Evolutionary conservation across 2,113 vertebrate genomes (phyloP).

Genomic region (Jaculus jaculus): DNA sequence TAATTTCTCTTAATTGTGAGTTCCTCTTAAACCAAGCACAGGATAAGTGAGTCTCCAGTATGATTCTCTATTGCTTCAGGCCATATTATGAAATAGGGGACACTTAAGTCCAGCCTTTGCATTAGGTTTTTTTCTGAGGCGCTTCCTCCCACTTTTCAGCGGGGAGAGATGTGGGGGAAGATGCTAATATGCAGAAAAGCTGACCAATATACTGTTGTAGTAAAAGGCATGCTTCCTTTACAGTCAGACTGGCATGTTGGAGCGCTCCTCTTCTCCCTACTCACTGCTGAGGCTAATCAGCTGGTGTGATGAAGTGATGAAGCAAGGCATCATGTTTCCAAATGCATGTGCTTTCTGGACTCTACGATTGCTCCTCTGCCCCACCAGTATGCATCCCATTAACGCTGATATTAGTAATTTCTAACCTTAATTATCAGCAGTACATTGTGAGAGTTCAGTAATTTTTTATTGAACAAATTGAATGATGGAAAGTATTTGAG

Average conservation of each 20-base stretch:
- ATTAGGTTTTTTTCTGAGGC: background rate
- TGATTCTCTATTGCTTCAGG: background rate
- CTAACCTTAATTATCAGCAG: background rate
- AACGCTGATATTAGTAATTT: background rate
- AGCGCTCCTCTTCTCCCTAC: background rate
- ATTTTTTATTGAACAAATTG: slow-evolving; percentile 22
- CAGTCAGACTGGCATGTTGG: background rate
- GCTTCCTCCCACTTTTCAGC: background rate
- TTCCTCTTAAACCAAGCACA: background rate
- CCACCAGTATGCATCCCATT: background rate
- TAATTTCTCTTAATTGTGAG: background rate
- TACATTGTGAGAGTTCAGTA: background rate
- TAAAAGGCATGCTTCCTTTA: background rate
- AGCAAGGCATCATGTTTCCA: background rate
- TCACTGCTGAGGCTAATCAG: background rate
- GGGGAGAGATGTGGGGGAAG: background rate
- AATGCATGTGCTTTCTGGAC: background rate
- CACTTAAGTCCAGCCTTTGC: background rate
- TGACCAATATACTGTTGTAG: background rate
- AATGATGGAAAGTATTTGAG: background rate
- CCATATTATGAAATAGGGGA: background rate
- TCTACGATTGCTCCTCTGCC: background rate
- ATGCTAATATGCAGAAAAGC: background rate
- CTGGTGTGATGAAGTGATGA: background rate
- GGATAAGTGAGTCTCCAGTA: background rate